Base-by-base conservation (phyloP, 2,797 vertebrate genomes). In the Phoebastria nigripes region DNA sequence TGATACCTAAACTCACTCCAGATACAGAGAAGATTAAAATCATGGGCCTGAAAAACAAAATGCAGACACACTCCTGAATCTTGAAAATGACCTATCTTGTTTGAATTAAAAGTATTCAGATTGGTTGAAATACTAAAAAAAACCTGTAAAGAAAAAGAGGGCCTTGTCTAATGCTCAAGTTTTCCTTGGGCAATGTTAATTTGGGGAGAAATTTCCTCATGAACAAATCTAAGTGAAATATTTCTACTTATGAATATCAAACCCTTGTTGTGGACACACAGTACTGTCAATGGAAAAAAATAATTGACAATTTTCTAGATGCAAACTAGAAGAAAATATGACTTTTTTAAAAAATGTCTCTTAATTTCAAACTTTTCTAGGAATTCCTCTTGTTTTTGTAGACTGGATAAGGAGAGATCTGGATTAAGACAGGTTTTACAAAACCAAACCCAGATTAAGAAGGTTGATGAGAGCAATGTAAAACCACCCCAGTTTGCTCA, bases 401-500 rank as follows among this genome's bases (percentile, higher is more conserved):
- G 65, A 21, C 12, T 62, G 65, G 71, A 70, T 76, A 94, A 87
- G 44, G 47, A 89, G 49, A 81, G 15, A 87, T 81, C 54, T 86
- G 90, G 84, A 88, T 96, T 91, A 94, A 91, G 47, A 79, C 22
- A 3, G 5, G 84, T 86, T 93, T 83, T 96, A 95, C 89, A 96
- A 92, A 95, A 94, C 87, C 90, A 92, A 92, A 73, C 28, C 51
- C 55, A 88, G 96, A 93, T 94, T 96, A 95, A 93, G 89, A 62
- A 83, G 82, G 54, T 47, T 94, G 94, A 95, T 96, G 90, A 94
- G 58, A 86, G 84, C 80, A 86, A 83, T 79, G 89, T 97, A 96
- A 97, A 94, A 83, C 76, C 90, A 95, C 37, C 76, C 42, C 66
- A 89, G 54, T 93, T 96, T 86, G 89, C 90, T 97, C 94, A 91